Base-by-base conservation (phyloP, 1,140 invertebrate species). In the Zophobas atratus region DNA sequence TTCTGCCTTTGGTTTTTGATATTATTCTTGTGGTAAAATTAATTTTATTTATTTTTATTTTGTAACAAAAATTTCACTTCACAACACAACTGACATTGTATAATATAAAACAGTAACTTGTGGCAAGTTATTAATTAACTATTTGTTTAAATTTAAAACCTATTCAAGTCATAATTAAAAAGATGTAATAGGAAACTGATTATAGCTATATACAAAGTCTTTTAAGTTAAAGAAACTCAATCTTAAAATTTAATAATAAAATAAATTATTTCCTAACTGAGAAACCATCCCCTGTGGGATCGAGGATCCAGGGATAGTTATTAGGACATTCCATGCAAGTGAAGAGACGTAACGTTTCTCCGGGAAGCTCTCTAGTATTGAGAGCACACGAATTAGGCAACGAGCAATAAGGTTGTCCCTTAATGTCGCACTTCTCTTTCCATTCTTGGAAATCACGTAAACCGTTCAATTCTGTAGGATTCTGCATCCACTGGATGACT, bases 401-500 rank as follows among this genome's bases (percentile, higher is more conserved):
- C 1, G 95, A 97, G 85, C 96, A 98, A 90, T 94, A 95, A 53
- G 96, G 94, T 86, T 96, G 94, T 53, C 96, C 96, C 87, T 97
- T 97, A 55, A 98, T 94, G 84, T 98, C 96, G 87, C 96, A 98
- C 86, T 97, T 96, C 82, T 97, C 96, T 87, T 98, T 98, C 96
- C 96, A 98, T 85, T 97, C 95, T 84, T 94, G 92, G 91, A 98
- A 98, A 84, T 98, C 96, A 82, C 95, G 90, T 48, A 98, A 90
- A 8, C 92, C 92, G 6, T 94, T 93, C 56, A 97, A 83, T 86
- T 98, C 95, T 1, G 96, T 97, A 48, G 97, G 97, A 79, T 95
- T 96, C 88, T 98, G 96, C 95, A 98, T 98, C 97, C 97, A 99
- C 88, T 98, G 96, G 83, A 99, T 95, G 4, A 98, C 96, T 90